Percentiles rank a stretch among this genome's conserved stretches.
Evolutionary conservation across 2,888 invertebrate genomes (phyloP).

Genomic region (Heliconius erato): DNA sequence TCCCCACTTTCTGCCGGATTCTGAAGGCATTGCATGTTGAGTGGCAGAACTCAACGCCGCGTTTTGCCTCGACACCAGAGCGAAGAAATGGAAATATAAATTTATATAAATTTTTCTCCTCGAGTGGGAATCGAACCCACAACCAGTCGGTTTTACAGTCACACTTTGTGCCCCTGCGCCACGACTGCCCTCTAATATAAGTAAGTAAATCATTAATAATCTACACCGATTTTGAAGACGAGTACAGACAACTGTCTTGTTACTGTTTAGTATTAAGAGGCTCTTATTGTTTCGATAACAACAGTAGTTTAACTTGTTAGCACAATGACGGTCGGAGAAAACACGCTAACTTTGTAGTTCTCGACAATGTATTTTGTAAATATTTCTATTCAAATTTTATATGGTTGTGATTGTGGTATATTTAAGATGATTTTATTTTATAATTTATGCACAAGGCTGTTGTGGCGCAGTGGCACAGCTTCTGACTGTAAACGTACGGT

Average conservation of each 20-base stretch:
- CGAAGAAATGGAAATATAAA: too few species aligned
- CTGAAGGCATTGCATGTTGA: too few species aligned
- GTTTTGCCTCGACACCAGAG: background rate
- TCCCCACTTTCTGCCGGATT: too few species aligned
- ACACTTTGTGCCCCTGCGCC: too few species aligned
- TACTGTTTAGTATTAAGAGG: conserved; percentile 19
- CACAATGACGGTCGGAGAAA: conserved; percentile 10
- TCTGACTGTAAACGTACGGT: background rate
- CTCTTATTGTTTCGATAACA: conserved; percentile 23
- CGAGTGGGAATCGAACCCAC: too few species aligned
- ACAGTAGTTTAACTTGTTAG: conserved; percentile 14
- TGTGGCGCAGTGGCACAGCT: background rate
- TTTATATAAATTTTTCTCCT: too few species aligned
- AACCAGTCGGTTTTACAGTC: too few species aligned
- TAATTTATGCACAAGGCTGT: background rate
- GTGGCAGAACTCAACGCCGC: too few species aligned
- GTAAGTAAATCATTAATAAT: background rate
- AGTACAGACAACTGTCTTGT: conserved; percentile 3
- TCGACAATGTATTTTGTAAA: background rate
- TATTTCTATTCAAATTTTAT: background rate
- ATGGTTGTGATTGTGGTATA: background rate
- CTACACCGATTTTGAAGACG: background rate
- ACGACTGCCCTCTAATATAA: background rate
- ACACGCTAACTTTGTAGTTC: background rate
- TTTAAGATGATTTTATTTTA: background rate